phyloP scores from a whole-genome alignment of 2,888 invertebrate genomes.

The Apamea epomidion region DNA sequence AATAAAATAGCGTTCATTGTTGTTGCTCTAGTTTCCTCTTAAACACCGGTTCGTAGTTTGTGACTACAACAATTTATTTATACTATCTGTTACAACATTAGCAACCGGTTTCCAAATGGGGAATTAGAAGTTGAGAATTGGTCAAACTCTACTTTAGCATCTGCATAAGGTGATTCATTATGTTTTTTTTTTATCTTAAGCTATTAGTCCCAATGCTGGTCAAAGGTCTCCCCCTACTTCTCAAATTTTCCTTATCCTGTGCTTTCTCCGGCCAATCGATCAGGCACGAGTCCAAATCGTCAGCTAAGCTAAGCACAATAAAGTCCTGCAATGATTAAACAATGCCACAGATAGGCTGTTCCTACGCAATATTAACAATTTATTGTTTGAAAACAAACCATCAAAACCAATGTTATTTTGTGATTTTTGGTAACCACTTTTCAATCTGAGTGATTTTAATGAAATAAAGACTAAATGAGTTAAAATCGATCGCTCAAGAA shows the following conservation, averaged over 20 bases:
- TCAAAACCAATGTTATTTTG: background rate
- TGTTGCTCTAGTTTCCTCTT: background rate
- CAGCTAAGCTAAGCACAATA: background rate
- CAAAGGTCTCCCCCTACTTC: too few relatives aligned
- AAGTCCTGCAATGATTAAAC: background rate
- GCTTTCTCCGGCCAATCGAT: too few relatives aligned
- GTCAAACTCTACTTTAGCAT: background rate
- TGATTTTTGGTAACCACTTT: background rate
- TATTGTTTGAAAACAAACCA: background rate
- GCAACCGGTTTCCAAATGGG: background rate
- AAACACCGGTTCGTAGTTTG: background rate
- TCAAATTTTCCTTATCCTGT: too few relatives aligned
- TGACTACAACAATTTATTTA: background rate
- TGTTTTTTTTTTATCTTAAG: background rate
- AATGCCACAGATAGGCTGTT: background rate
- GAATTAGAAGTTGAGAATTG: background rate
- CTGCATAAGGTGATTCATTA: background rate
- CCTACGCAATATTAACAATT: background rate
- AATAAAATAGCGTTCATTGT: conserved; percentile 2
- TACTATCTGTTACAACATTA: background rate
- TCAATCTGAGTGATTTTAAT: background rate
- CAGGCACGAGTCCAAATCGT: too few relatives aligned
- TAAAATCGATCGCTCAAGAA: too few relatives aligned
- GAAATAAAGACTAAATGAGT: background rate
- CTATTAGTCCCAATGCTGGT: too few relatives aligned